phyloP scores from a whole-genome alignment of 2,888 invertebrate species.

The Rugalucina vietnamica region DNA sequence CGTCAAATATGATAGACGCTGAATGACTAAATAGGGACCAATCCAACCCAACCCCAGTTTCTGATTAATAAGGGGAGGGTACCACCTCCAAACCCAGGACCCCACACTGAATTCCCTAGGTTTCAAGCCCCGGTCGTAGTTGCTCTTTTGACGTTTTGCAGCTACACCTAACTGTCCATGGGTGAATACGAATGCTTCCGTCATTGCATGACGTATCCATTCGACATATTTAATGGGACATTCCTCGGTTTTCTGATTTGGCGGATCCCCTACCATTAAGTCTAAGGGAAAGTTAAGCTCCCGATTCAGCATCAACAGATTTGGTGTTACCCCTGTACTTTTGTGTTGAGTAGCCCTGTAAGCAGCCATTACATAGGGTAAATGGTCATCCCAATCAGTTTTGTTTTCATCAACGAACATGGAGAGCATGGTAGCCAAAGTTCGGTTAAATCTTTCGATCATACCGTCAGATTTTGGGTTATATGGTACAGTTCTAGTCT shows the following conservation, averaged over 20 bases:
- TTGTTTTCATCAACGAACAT: conserved; percentile 43
- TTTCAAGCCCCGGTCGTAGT: conserved; percentile 33
- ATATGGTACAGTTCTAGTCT: conserved; percentile 47
- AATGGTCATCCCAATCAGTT: conserved; percentile 47
- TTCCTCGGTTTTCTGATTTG: neutral
- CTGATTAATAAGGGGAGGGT: conserved; percentile 32
- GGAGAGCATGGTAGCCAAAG: conserved; percentile 36
- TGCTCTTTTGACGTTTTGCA: conserved; percentile 27
- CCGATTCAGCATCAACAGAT: conserved; percentile 39
- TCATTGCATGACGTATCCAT: conserved; percentile 86
- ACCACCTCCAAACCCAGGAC: conserved; percentile 47
- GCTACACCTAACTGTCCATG: conserved; percentile 48
- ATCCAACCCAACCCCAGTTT: conserved; percentile 44
- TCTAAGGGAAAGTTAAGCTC: conserved; percentile 41
- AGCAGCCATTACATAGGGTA: conserved; percentile 50
- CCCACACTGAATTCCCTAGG: conserved; percentile 8
- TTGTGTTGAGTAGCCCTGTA: conserved; percentile 43
- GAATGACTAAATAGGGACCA: conserved; percentile 41
- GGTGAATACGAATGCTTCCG: conserved; percentile 88
- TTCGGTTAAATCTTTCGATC: conserved; percentile 40
- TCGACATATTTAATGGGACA: conserved; percentile 47
- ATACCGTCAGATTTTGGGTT: conserved; percentile 39
- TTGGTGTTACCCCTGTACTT: conserved; percentile 37
- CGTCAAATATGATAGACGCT: conserved; percentile 18
- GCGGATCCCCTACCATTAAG: conserved; percentile 33